Percentiles rank a stretch among this genome's conserved stretches.
phyloP scores from a whole-genome alignment of 2,797 vertebrate genomes.

The Thripadectes ignobilis region DNA sequence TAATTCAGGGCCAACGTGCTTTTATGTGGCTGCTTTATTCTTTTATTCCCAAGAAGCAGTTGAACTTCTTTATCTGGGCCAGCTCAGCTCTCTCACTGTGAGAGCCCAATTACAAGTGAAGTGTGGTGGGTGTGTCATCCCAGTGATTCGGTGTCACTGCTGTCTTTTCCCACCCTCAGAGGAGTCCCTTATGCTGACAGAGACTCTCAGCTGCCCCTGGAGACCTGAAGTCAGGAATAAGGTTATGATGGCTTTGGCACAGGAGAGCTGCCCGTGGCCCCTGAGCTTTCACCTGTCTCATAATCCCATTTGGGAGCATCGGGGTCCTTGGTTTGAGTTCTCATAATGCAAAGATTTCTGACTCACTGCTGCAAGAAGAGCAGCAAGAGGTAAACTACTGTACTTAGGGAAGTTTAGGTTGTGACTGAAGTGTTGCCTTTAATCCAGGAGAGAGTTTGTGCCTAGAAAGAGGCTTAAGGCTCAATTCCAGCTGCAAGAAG shows the following conservation, averaged over 20 bases:
- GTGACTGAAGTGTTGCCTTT: not conserved
- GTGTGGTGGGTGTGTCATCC: not conserved
- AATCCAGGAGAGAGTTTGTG: not conserved
- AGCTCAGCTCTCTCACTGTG: not conserved
- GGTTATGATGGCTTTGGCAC: not conserved
- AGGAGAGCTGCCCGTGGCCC: not conserved
- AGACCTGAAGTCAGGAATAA: not conserved
- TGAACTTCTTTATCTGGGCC: not conserved
- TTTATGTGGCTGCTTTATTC: not conserved
- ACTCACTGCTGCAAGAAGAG: not conserved
- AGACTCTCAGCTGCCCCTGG: not conserved
- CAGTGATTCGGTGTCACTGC: not conserved
- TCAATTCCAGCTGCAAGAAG: not conserved
- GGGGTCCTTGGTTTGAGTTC: not conserved
- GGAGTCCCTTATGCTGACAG: not conserved
- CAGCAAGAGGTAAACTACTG: not conserved
- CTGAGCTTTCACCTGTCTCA: not conserved
- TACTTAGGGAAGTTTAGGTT: not conserved
- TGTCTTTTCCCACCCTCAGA: not conserved
- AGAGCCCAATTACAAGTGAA: not conserved
- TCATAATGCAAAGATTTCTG: not conserved
- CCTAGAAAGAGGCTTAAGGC: not conserved
- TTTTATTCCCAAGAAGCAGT: not conserved
- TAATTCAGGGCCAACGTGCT: accelerated
- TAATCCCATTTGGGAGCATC: not conserved